phyloP scores from a whole-genome alignment of 1,140 invertebrate genomes.

The Drosophila repletoides region DNA sequence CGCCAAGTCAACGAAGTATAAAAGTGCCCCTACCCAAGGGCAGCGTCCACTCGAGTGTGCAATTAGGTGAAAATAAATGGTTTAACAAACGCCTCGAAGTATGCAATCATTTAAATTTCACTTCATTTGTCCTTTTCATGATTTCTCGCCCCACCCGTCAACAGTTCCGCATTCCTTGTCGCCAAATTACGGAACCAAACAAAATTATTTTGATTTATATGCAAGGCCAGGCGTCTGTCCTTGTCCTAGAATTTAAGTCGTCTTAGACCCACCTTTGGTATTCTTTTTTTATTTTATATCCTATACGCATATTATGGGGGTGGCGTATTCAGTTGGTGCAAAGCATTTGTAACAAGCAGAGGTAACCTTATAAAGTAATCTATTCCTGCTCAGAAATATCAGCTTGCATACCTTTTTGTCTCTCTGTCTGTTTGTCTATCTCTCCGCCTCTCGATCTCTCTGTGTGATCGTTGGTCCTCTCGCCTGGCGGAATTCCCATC shows the following conservation, averaged over 20 bases:
- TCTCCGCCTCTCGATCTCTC: no score
- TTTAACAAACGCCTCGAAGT: slow-evolving; percentile 74
- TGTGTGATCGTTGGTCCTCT: no score
- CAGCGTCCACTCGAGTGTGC: slow-evolving; percentile 71
- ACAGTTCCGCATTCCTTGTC: slow-evolving; percentile 17
- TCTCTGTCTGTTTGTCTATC: no score
- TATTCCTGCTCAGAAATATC: no score
- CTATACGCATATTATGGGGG: no score
- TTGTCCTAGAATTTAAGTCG: not conserved
- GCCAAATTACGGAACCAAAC: slow-evolving; percentile 67
- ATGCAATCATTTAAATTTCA: slow-evolving; percentile 81
- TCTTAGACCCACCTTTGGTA: no score
- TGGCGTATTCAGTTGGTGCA: no score
- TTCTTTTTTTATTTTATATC: no score
- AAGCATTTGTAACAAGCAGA: no score
- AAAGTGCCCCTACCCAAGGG: slow-evolving; percentile 22
- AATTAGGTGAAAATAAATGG: slow-evolving; percentile 81
- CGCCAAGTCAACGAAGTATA: slow-evolving; percentile 46
- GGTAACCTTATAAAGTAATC: no score
- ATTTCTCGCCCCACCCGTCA: slow-evolving; percentile 16
- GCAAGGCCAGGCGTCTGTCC: slow-evolving; percentile 43
- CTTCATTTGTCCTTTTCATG: slow-evolving; percentile 80
- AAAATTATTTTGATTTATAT: slow-evolving; percentile 81
- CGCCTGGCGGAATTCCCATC: no score
- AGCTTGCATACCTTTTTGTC: no score